A percentile compares a stretch with the other conserved stretches of the same genome.
phyloP scores from a whole-genome alignment of 1,140 invertebrate species.

The Papilio aristodemus region DNA sequence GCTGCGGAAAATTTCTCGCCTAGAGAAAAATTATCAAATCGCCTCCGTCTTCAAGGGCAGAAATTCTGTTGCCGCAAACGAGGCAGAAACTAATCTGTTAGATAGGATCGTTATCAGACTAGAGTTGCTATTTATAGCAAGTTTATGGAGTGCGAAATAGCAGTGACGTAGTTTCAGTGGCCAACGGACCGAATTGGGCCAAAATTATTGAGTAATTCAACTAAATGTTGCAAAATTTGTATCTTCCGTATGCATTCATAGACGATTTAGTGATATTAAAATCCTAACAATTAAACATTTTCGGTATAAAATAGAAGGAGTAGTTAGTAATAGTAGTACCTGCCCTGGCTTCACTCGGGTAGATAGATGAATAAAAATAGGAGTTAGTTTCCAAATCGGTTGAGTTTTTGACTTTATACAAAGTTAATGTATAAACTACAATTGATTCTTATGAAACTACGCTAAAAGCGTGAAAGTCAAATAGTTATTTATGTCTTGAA shows the following conservation, averaged over 20 bases:
- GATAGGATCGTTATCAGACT: neutral
- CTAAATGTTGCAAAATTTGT: neutral
- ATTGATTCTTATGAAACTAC: too few relatives aligned
- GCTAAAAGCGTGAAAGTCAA: too few relatives aligned
- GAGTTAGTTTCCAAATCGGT: too few relatives aligned
- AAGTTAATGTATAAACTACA: too few relatives aligned
- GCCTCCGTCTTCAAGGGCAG: constrained; percentile 3
- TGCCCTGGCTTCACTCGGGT: too few relatives aligned
- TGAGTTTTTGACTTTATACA: too few relatives aligned
- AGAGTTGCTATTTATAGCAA: constrained; percentile 16
- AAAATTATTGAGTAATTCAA: neutral
- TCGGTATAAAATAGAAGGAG: too few relatives aligned
- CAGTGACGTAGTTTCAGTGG: neutral
- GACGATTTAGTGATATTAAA: too few relatives aligned
- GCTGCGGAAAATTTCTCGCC: neutral
- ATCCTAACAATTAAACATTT: too few relatives aligned
- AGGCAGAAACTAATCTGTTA: constrained; percentile 27
- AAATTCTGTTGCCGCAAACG: constrained; percentile 13
- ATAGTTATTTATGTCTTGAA: neutral
- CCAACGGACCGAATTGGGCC: neutral
- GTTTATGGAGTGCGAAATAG: constrained; percentile 19
- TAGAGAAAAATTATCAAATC: constrained; percentile 16
- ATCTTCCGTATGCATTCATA: too few relatives aligned
- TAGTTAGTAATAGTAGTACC: too few relatives aligned
- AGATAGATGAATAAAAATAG: too few relatives aligned